Percentiles rank a stretch among this genome's conserved stretches.
phyloP scores from a whole-genome alignment of 2,888 invertebrate genomes.

The Isoperla grammatica region DNA sequence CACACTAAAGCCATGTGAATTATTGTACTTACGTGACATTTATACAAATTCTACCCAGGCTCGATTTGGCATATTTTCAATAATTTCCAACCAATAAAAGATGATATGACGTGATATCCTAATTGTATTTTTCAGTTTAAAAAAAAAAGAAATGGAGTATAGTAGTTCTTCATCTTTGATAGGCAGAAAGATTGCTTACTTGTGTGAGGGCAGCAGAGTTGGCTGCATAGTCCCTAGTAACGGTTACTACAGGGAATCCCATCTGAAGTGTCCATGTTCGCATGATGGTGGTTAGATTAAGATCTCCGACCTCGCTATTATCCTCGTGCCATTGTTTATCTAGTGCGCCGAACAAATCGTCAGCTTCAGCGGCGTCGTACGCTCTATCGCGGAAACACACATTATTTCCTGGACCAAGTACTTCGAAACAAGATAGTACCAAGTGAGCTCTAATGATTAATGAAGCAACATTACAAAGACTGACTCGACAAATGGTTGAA shows the following conservation, averaged over 20 bases:
- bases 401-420: not conserved
- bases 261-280: constrained; percentile 67
- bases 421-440: not conserved
- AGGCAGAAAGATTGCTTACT: too few species aligned
- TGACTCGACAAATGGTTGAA: not conserved
- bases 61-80: too few species aligned
- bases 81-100: too few species aligned
- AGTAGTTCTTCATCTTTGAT: too few species aligned
- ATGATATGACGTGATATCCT: too few species aligned
- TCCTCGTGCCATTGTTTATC: constrained; percentile 39
- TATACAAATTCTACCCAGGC: too few species aligned
- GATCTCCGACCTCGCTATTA: constrained; percentile 41
- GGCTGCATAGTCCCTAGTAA: constrained; percentile 49
- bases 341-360: constrained; percentile 60
- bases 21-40: too few species aligned
- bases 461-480: not conserved
- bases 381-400: constrained; percentile 43
- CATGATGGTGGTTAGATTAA: constrained; percentile 57
- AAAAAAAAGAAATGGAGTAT: too few species aligned
- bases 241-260: constrained; percentile 60
- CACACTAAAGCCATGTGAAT: too few species aligned
- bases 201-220: constrained; percentile 34
- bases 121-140: too few species aligned
- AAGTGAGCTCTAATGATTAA: constrained; percentile 5
- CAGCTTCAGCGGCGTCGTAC: constrained; percentile 56